These are phyloP conservation scores for Lutraria lutraria DNA, from an alignment of 2,888 invertebrate genomes.

Conservation along the genomic window DNA sequence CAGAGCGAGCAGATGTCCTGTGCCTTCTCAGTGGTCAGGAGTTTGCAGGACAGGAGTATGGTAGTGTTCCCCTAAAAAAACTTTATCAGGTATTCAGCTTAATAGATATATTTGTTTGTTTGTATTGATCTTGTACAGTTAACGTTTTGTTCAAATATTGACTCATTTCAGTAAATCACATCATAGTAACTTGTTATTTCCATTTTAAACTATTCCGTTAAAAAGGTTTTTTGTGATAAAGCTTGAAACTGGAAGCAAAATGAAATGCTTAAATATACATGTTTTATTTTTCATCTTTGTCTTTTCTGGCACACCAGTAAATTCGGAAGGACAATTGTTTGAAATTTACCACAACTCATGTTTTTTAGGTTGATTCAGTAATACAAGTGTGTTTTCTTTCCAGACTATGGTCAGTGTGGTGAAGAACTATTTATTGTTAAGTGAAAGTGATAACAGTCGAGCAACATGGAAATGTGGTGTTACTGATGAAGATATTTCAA, in stretches of 20 bases:
- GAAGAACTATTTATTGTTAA: slow-evolving; percentile 48
- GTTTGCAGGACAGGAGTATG: slow-evolving; percentile 27
- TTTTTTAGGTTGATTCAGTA: too few species aligned
- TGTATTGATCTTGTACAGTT: neutral
- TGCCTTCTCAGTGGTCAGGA: slow-evolving; percentile 51
- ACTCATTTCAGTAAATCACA: too few species aligned
- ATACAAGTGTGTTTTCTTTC: slow-evolving; percentile 22
- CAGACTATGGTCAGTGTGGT: slow-evolving; percentile 57
- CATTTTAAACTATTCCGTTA: too few species aligned
- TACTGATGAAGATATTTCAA: slow-evolving; percentile 57
- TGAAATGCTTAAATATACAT: too few species aligned
- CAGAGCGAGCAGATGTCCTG: slow-evolving; percentile 56
- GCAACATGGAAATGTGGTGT: slow-evolving; percentile 74
- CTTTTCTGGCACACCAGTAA: too few species aligned
- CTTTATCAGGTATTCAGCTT: slow-evolving; percentile 47
- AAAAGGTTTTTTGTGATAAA: too few species aligned
- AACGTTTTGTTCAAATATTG: too few species aligned
- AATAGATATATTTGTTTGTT: neutral
- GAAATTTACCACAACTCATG: too few species aligned
- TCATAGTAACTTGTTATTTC: too few species aligned
- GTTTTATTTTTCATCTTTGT: too few species aligned
- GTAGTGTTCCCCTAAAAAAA: slow-evolving; percentile 35
- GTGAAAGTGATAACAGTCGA: slow-evolving; percentile 45
- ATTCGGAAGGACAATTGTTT: too few species aligned
- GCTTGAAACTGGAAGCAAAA: too few species aligned